Percentiles rank a stretch among this genome's conserved stretches.
Evolutionary conservation across 2,113 vertebrate species (phyloP).

Genomic region (Malurus cyaneus): DNA sequence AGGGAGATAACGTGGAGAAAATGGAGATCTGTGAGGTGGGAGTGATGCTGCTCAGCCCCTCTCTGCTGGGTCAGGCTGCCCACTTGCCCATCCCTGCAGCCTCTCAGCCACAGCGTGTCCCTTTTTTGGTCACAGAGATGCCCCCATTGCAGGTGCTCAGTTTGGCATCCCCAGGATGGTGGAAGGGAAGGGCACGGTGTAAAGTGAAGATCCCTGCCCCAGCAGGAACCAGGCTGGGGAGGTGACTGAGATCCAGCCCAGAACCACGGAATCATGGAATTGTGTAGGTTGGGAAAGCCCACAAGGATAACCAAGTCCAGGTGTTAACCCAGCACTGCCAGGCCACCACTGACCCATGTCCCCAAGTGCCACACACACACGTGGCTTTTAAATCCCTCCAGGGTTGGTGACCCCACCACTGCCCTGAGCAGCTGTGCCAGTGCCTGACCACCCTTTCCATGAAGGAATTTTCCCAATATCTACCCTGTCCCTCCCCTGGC

Average conservation of each 20-base stretch:
- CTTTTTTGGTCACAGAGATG: background rate
- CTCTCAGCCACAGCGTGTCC: background rate
- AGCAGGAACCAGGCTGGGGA: background rate
- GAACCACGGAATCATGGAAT: rapidly evolving
- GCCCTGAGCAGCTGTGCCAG: background rate
- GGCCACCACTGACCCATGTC: background rate
- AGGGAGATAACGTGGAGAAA: background rate
- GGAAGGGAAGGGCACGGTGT: background rate
- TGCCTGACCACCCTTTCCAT: rapidly evolving
- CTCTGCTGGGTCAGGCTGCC: rapidly evolving
- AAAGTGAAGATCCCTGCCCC: rapidly evolving
- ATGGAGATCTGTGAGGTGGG: background rate
- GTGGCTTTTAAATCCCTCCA: rapidly evolving
- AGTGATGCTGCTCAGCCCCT: background rate
- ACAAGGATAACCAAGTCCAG: background rate
- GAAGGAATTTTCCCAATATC: background rate
- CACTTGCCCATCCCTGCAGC: rapidly evolving
- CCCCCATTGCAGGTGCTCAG: rapidly evolving
- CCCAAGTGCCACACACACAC: background rate
- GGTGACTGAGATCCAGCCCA: background rate
- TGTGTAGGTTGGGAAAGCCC: background rate
- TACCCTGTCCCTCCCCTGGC: rapidly evolving
- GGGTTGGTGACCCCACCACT: rapidly evolving
- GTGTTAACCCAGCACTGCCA: background rate
- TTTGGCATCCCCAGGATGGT: background rate